Evolutionary conservation across 1,140 invertebrate species (phyloP).

Genomic region (Panonychus citri): DNA sequence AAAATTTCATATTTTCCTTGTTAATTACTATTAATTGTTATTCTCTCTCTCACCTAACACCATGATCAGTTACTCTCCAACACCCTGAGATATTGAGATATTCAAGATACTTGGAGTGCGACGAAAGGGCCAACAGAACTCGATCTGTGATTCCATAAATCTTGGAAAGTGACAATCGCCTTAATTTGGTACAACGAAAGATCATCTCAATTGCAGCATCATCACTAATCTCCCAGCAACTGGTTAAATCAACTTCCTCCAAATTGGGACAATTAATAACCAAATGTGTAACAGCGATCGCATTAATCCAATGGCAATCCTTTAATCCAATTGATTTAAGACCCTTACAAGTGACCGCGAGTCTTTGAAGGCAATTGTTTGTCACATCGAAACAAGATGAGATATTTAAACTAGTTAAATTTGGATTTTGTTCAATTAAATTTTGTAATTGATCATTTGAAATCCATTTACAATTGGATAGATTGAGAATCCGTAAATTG

Average conservation of each 20-base stretch:
- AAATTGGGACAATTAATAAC: conserved; percentile 16
- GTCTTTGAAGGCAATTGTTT: conserved; percentile 17
- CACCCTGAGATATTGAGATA: conserved; percentile 22
- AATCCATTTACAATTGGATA: conserved; percentile 22
- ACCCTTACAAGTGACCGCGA: conserved; percentile 16
- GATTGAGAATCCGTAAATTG: conserved; percentile 12
- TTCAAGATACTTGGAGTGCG: conserved; percentile 15
- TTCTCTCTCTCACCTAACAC: conserved; percentile 18
- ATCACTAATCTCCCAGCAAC: conserved; percentile 24
- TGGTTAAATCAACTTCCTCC: conserved; percentile 21
- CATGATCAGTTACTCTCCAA: conserved; percentile 23
- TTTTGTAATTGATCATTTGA: conserved; percentile 17
- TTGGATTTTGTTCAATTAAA: conserved; percentile 18
- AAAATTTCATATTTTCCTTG: too few relatives aligned
- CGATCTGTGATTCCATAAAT: conserved; percentile 24
- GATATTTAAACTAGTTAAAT: conserved; percentile 18
- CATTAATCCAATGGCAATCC: conserved; percentile 22
- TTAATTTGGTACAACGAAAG: conserved; percentile 17
- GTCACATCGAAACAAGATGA: conserved; percentile 19
- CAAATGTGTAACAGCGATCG: conserved; percentile 18
- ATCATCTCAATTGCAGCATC: conserved; percentile 18
- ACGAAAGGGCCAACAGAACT: conserved; percentile 17
- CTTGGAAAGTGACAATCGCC: conserved; percentile 19
- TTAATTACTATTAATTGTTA: too few relatives aligned
- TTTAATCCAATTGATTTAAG: conserved; percentile 17